Conservation (phyloP, 2,113 vertebrate genomes). For the Opisthocomus hoazin region DNA sequence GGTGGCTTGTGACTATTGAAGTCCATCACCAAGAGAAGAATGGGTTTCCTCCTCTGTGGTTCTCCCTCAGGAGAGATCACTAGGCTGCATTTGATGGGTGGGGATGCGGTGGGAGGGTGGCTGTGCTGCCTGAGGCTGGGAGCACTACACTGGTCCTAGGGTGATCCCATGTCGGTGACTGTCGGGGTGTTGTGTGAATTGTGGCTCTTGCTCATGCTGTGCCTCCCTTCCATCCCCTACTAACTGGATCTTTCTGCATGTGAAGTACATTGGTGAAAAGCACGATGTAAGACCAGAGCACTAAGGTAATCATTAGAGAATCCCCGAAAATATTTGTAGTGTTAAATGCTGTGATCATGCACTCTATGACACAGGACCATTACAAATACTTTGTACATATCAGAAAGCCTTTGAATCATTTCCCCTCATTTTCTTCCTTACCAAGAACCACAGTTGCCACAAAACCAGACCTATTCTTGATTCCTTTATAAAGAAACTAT, state of each 20-base stretch:
- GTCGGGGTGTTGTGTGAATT: neutral
- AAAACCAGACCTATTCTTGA: neutral
- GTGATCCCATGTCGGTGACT: rapidly evolving
- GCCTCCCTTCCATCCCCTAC: neutral
- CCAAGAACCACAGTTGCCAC: neutral
- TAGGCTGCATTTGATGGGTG: neutral
- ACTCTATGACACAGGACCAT: neutral
- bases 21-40: neutral
- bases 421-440: neutral
- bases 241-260: neutral
- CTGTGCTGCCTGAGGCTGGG: neutral
- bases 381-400: neutral
- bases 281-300: neutral
- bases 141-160: neutral
- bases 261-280: neutral
- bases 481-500: slow-evolving; percentile 3
- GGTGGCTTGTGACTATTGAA: neutral
- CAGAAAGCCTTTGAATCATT: neutral
- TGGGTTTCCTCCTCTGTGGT: neutral
- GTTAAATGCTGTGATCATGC: neutral
- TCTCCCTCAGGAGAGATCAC: no score
- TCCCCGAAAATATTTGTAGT: neutral
- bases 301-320: neutral
- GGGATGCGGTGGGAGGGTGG: neutral
- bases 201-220: neutral